Conservation (phyloP, 2,797 vertebrate species). For the Lepilemur septentrionalis region DNA sequence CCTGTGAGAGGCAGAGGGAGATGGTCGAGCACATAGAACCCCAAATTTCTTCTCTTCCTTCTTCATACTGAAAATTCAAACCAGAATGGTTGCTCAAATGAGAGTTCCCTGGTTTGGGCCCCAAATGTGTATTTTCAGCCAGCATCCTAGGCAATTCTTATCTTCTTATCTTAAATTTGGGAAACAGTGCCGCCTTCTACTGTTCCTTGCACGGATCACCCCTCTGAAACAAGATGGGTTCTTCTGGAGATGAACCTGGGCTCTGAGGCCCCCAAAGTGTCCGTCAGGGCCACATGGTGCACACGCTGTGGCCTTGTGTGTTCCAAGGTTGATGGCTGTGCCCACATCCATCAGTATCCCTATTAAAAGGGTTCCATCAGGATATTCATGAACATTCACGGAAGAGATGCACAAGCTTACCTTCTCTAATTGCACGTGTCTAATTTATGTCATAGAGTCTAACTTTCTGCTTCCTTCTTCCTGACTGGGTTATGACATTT, state of each 20-base stretch:
- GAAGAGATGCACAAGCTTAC: neutral
- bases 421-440: fast-evolving
- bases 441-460: neutral
- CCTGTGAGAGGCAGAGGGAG: neutral
- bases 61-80: neutral
- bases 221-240: neutral
- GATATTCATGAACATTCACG: neutral
- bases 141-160: neutral
- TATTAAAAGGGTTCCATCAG: neutral
- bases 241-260: neutral
- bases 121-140: neutral
- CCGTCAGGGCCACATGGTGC: neutral
- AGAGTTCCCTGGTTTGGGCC: neutral
- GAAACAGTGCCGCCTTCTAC: neutral
- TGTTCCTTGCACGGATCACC: neutral
- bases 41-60: neutral
- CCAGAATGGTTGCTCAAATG: neutral
- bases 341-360: neutral
- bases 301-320: too few species aligned
- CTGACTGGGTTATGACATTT: neutral
- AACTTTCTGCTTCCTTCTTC: neutral
- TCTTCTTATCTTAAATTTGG: neutral
- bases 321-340: neutral
- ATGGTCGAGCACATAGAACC: too few species aligned
- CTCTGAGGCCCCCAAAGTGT: neutral